Evolutionary conservation across 2,797 vertebrate genomes (phyloP).

Genomic region (Bovichtus diacanthus): DNA sequence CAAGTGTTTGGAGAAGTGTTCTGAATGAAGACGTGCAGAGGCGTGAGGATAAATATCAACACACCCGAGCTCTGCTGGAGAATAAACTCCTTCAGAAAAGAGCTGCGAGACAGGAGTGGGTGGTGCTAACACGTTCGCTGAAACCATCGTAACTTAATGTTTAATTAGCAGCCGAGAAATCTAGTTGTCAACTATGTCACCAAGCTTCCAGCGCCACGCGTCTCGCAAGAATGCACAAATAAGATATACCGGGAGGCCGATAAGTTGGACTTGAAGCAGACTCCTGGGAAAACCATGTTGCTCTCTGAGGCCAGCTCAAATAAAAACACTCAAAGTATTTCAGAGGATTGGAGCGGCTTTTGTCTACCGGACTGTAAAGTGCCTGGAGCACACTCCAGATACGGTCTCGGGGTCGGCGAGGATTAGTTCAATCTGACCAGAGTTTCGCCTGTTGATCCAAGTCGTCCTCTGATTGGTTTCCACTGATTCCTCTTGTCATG

Average conservation of each 20-base stretch:
- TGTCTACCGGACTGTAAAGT: slow-evolving; percentile 37
- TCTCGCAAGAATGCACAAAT: background rate
- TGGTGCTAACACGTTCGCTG: too few species aligned
- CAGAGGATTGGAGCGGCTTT: slow-evolving; percentile 46
- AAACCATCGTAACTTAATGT: too few species aligned
- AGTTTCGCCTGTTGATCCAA: slow-evolving; percentile 28
- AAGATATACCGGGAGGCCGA: background rate
- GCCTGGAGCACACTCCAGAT: slow-evolving; percentile 44
- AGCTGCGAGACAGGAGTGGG: too few species aligned
- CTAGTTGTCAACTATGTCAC: background rate
- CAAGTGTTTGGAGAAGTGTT: too few species aligned
- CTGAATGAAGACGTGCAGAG: too few species aligned
- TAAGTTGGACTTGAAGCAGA: background rate
- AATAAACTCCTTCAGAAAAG: too few species aligned
- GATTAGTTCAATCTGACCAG: slow-evolving; percentile 59
- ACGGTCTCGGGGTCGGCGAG: slow-evolving; percentile 41
- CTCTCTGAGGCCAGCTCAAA: slow-evolving; percentile 18
- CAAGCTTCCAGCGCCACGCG: too few species aligned
- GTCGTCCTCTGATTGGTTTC: slow-evolving; percentile 24
- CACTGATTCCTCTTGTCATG: slow-evolving; percentile 21
- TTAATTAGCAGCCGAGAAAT: background rate
- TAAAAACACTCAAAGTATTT: slow-evolving; percentile 28
- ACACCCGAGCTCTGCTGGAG: too few species aligned
- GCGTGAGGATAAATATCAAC: too few species aligned
- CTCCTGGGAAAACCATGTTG: background rate